Evolutionary conservation across 1,140 invertebrate species (phyloP).

Genomic region (Ips nitidus): DNA sequence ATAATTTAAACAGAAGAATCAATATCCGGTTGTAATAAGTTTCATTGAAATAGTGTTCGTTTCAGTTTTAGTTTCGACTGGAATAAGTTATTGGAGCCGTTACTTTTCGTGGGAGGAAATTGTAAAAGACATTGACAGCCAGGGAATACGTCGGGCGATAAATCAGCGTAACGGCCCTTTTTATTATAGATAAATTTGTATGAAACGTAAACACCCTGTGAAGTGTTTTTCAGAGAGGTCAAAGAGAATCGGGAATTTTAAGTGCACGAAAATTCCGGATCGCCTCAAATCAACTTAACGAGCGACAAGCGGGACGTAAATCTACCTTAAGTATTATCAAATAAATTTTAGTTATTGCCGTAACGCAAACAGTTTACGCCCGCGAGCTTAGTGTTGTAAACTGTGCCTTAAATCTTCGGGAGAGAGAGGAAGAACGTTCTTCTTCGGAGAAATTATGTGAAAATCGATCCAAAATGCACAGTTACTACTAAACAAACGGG

Average conservation of each 20-base stretch:
- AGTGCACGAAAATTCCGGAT: conserved; percentile 22
- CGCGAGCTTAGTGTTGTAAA: conserved; percentile 25
- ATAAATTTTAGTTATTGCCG: conserved; percentile 41
- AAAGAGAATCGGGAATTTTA: conserved; percentile 27
- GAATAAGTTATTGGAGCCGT: too few species aligned
- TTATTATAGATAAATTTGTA: conserved; percentile 34
- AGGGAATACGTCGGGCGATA: neutral
- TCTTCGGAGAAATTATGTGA: too few species aligned
- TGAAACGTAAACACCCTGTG: conserved; percentile 27
- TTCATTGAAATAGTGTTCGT: too few species aligned
- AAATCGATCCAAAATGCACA: too few species aligned
- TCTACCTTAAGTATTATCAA: conserved; percentile 41
- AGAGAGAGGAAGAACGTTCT: conserved; percentile 1
- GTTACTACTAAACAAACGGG: conserved; percentile 7
- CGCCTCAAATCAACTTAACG: conserved; percentile 36
- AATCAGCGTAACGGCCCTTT: conserved; percentile 21
- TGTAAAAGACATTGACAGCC: too few species aligned
- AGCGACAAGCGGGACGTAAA: conserved; percentile 32
- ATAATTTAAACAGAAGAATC: too few species aligned
- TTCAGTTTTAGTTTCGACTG: too few species aligned
- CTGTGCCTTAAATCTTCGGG: conserved; percentile 8
- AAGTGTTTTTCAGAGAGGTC: conserved; percentile 20
- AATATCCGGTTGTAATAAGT: too few species aligned
- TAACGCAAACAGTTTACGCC: conserved; percentile 36
- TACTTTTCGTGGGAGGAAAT: too few species aligned